Percentiles rank a stretch among this genome's conserved stretches.
Conservation (phyloP, 2,113 vertebrate species). For the Chroicocephalus ridibundus region DNA sequence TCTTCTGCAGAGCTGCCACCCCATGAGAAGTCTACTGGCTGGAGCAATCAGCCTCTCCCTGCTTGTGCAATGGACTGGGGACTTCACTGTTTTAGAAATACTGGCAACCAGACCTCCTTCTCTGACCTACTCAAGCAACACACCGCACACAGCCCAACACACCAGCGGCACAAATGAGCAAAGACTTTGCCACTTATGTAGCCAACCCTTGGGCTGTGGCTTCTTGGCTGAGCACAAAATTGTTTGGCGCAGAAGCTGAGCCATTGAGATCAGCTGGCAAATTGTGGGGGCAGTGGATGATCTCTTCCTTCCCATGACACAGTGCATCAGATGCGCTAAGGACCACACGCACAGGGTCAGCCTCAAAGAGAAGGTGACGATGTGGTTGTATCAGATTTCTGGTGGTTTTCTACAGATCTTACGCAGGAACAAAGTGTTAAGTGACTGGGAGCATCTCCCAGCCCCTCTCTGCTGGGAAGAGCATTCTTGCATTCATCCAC, state of each 20-base stretch:
- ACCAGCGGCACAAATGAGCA: accelerated
- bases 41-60: not conserved
- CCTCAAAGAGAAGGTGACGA: not conserved
- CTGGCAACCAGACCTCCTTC: not conserved
- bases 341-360: not conserved
- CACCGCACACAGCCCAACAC: not conserved
- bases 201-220: not conserved
- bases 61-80: too few relatives aligned
- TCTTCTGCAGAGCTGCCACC: not conserved
- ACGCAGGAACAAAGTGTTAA: not conserved
- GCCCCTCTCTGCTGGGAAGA: not conserved
- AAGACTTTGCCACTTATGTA: not conserved
- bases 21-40: not conserved
- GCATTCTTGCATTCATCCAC: not conserved
- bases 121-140: accelerated
- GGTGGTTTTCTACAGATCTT: not conserved
- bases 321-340: not conserved
- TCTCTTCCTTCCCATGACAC: not conserved
- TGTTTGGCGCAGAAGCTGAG: not conserved
- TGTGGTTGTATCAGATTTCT: not conserved
- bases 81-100: not conserved
- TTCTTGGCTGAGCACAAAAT: not conserved
- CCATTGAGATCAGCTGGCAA: not conserved
- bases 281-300: not conserved
- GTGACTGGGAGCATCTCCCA: not conserved